Percentiles rank a stretch among this genome's conserved stretches.
Evolutionary conservation across 2,888 invertebrate species (phyloP).

Genomic region (Perizoma affinitatum): DNA sequence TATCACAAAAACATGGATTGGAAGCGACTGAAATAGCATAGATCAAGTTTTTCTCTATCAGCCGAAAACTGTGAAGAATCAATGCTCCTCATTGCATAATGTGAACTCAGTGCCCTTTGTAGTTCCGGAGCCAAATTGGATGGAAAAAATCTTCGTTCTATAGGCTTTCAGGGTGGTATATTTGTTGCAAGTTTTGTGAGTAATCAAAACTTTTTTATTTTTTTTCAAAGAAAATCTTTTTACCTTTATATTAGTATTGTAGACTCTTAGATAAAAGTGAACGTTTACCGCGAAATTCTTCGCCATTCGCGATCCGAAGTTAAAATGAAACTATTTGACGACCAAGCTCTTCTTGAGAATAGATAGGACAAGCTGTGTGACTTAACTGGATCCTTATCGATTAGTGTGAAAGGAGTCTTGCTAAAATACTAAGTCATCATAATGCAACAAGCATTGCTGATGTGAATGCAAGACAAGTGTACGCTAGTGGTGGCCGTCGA

Average conservation of each 20-base stretch:
- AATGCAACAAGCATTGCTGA: conserved; percentile 34
- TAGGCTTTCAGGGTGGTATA: background rate
- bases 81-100: conserved; percentile 21
- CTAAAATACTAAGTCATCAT: conserved; percentile 23
- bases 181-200: background rate
- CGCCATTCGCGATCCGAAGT: too few species aligned
- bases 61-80: conserved; percentile 6
- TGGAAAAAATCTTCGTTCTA: background rate
- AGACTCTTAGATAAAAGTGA: too few species aligned
- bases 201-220: too few species aligned
- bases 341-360: too few species aligned
- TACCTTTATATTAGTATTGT: too few species aligned
- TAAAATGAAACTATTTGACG: too few species aligned
- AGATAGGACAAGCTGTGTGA: too few species aligned
- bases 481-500: conserved; percentile 58
- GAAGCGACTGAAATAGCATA: background rate
- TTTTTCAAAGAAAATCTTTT: too few species aligned
- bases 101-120: conserved; percentile 13
- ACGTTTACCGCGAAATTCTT: too few species aligned
- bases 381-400: too few species aligned
- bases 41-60: background rate
- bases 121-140: conserved; percentile 14
- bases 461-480: conserved; percentile 44
- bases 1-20: background rate
- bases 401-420: background rate